Evolutionary conservation across 2,888 invertebrate species (phyloP), one percentile per base, ranked within the genome.

Genomic region (Hypselothyrea guttata): DNA sequence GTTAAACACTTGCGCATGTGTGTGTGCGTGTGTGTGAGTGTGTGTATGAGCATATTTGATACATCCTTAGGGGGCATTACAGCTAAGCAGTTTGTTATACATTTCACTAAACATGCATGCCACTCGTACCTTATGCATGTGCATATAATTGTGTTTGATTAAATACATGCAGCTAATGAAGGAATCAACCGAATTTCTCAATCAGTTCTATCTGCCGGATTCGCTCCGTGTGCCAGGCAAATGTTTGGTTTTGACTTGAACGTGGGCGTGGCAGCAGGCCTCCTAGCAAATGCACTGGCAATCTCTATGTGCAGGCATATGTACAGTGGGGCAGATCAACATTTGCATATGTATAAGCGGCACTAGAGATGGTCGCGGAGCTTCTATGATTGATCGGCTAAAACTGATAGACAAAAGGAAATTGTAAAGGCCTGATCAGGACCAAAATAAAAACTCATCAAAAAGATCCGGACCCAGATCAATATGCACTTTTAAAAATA

Each of bases 241-340:
- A 74, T 79, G 63, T 71, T 58, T 63, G 57, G 52, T 48, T 41
- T 41, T 41, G 46, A 12, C 11, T 34, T 11, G 13, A 7, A 33
- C 44, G 55, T 44, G 52, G 66, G 72, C 55, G 42, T 66, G 67
- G 47, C 45, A 57, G 11, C 15, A 4, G 30, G 30, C 47, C 54
- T n/a, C n/a, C 33, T 47, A 28, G 7, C 48, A 64, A 74, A 58
- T 77, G 75, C 79, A 76, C 71, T 77, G 74, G 58, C 58, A 68
- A 79, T 75, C 18, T 53, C 7, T 22, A 5, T 22, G 5, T 22
- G 27, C 22, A 35, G 16, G 37, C 31, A 49, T 41, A 38, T 38
- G 42, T 27, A 35, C 37, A 55, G 34, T 48, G 34, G 46, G 27
- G 31, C 60, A 60, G 61, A 79, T 75, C 76, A 76, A 75, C 81